phyloP scores from a whole-genome alignment of 2,888 invertebrate species.

The Athetis lepigone region DNA sequence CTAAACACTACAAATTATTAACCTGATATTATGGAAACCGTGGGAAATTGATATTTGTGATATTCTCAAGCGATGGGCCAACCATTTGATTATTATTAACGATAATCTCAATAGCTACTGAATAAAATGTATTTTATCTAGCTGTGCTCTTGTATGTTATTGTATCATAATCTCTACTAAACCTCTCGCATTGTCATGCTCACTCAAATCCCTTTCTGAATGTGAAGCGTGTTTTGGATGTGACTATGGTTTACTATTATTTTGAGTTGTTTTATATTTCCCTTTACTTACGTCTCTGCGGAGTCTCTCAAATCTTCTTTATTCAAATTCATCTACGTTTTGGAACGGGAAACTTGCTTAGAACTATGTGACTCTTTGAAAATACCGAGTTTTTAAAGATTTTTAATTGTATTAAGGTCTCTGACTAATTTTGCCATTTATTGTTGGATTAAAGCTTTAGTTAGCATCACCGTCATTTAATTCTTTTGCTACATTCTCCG shows the following conservation, averaged over 20 bases:
- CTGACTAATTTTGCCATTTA: neutral
- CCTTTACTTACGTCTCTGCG: too few relatives aligned
- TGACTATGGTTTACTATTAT: too few relatives aligned
- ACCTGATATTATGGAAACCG: slow-evolving; percentile 27
- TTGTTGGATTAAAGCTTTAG: neutral
- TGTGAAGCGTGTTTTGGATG: neutral
- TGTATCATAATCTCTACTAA: slow-evolving; percentile 8
- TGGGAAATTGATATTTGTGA: slow-evolving; percentile 49
- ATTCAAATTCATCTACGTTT: too few relatives aligned
- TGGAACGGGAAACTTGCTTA: too few relatives aligned
- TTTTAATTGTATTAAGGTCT: neutral
- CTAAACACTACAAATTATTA: slow-evolving; percentile 33
- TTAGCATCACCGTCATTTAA: neutral
- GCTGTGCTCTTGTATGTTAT: slow-evolving; percentile 6
- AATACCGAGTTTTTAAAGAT: too few relatives aligned
- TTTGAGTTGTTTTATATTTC: too few relatives aligned
- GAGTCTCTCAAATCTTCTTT: too few relatives aligned
- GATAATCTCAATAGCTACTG: slow-evolving; percentile 16
- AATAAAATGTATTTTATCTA: slow-evolving; percentile 5
- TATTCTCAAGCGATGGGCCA: slow-evolving; percentile 44
- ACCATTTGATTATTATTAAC: slow-evolving; percentile 24
- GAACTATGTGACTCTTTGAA: too few relatives aligned
- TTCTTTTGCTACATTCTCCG: neutral
- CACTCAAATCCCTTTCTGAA: neutral
- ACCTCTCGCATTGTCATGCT: neutral